A percentile compares a stretch with the other conserved stretches of the same genome.
These are phyloP conservation scores for Leptopilina clavipes DNA, from an alignment of 1,140 invertebrate genomes.

Conservation along the genomic window DNA sequence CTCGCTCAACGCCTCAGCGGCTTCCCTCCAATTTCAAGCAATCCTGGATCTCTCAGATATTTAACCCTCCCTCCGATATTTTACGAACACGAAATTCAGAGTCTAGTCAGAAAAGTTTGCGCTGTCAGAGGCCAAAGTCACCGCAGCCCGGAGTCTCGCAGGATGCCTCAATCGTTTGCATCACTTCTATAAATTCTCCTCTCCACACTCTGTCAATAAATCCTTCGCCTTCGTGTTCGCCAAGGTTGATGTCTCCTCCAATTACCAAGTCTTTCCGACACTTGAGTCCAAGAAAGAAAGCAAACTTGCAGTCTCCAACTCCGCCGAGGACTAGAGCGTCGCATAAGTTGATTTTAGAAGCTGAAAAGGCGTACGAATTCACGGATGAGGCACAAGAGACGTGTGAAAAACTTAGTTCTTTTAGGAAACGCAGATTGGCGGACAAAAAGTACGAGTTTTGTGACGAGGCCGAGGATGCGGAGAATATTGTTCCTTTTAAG, in stretches of 20 bases:
- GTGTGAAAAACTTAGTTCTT: constrained; percentile 87
- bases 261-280: constrained; percentile 66
- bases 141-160: constrained; percentile 68
- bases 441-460: constrained; percentile 95
- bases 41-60: constrained; percentile 61
- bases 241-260: constrained; percentile 69
- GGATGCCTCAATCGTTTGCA: constrained; percentile 54
- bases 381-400: constrained; percentile 85
- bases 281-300: constrained; percentile 63
- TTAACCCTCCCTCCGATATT: constrained; percentile 71
- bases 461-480: constrained; percentile 84
- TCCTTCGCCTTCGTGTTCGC: constrained; percentile 65
- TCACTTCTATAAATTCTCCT: constrained; percentile 66
- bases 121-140: constrained; percentile 58
- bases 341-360: constrained; percentile 72
- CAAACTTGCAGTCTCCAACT: constrained; percentile 61
- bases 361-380: constrained; percentile 89
- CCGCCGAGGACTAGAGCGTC: constrained; percentile 65
- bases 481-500: constrained; percentile 88
- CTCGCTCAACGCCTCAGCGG: constrained; percentile 69
- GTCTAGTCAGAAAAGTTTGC: constrained; percentile 63
- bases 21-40: constrained; percentile 66
- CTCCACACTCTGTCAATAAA: constrained; percentile 68
- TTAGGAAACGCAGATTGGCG: constrained; percentile 86
- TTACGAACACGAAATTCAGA: constrained; percentile 69